phyloP scores from a whole-genome alignment of 1,140 invertebrate species.

The Lethocerus indicus region DNA sequence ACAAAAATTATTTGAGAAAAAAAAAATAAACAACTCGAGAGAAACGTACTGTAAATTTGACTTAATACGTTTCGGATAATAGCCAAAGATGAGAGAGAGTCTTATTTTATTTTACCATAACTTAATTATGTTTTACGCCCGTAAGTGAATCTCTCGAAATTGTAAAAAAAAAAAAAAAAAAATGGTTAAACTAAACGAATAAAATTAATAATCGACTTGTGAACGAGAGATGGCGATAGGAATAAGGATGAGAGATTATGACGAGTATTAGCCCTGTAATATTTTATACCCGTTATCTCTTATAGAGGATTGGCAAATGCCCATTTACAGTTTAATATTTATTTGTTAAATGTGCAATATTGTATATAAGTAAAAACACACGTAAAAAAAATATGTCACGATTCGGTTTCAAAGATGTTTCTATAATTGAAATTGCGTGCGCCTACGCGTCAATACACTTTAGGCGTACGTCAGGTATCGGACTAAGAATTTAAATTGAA shows the following conservation, averaged over 20 bases:
- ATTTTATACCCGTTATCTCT: too few relatives aligned
- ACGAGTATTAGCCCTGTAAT: too few relatives aligned
- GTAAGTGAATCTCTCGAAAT: too few relatives aligned
- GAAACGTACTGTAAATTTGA: not conserved
- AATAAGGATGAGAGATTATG: too few relatives aligned
- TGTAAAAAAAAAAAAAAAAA: too few relatives aligned
- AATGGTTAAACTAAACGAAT: too few relatives aligned
- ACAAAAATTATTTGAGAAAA: not conserved
- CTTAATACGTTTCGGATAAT: conserved; percentile 1
- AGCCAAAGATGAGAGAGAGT: conserved; percentile 8
- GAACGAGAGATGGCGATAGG: too few relatives aligned
- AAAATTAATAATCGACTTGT: too few relatives aligned
- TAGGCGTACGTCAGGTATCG: not conserved
- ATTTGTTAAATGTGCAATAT: not conserved
- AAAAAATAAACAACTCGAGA: too few relatives aligned
- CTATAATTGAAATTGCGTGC: not conserved
- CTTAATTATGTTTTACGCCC: too few relatives aligned
- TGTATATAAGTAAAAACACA: not conserved
- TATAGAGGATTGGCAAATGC: too few relatives aligned
- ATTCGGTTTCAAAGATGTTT: not conserved
- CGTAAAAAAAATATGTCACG: not conserved
- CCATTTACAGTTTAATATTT: too few relatives aligned
- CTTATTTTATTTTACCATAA: conserved; percentile 2
- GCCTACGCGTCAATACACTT: not conserved
- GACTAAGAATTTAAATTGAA: not conserved